phyloP scores from a whole-genome alignment of 2,888 invertebrate species.

The Anthrax anthrax region DNA sequence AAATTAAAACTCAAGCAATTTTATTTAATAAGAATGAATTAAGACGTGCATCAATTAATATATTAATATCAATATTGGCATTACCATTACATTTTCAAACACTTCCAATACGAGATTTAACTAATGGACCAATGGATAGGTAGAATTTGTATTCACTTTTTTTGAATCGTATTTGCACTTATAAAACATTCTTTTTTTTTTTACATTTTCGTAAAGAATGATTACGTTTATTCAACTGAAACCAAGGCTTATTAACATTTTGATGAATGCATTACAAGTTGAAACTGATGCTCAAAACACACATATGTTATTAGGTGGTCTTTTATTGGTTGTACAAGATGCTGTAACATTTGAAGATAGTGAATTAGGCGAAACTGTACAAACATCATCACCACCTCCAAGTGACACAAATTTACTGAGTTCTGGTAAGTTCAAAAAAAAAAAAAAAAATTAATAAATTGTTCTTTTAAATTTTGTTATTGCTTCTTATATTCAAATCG shows the following conservation, averaged over 20 bases:
- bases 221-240: constrained; percentile 55
- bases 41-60: constrained; percentile 80
- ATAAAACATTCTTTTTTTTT: neutral
- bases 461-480: no score
- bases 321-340: constrained; percentile 65
- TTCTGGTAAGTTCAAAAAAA: constrained; percentile 41
- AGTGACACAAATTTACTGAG: constrained; percentile 44
- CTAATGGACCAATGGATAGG: constrained; percentile 40
- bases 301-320: constrained; percentile 71
- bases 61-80: constrained; percentile 79
- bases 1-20: constrained; percentile 52
- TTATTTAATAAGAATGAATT: constrained; percentile 55
- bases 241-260: constrained; percentile 60
- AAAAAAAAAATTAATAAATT: no score
- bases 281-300: constrained; percentile 77
- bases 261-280: constrained; percentile 69
- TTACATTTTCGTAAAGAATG: constrained; percentile 18
- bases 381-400: constrained; percentile 34
- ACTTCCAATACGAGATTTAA: constrained; percentile 55
- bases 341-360: constrained; percentile 60
- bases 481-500: no score
- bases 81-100: constrained; percentile 86
- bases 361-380: constrained; percentile 43
- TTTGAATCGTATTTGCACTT: constrained; percentile 21
- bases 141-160: constrained; percentile 13